Evolutionary conservation across 2,888 invertebrate species (phyloP), one percentile per base, ranked within the genome.

Genomic region (Melanchra persicariae): DNA sequence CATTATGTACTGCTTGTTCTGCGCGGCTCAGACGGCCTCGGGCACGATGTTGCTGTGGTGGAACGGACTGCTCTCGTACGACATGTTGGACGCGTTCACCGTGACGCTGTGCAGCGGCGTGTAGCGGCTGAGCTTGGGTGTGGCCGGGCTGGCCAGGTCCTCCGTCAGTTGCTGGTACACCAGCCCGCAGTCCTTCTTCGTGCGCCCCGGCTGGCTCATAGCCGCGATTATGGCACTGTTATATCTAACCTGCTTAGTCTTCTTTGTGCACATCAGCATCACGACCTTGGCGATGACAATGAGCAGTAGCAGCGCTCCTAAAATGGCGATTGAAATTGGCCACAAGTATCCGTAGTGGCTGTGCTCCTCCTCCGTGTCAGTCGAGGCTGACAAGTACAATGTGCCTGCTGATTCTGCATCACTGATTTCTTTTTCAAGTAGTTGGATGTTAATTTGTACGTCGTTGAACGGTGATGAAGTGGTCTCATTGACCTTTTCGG

Each of bases 141-240:
- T 97, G 88, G 97, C 95, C 7, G 97, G 97, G 60, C 97, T 97
- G 17, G 96, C 96, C 82, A 98, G 96, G 84, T 98, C 98, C 91
- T 98, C 98, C 17, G 98, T 97, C 67, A 98, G 94, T 82, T 98
- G 98, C 88, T 97, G 97, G 93, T 98, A 98, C 26, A 98, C 97
- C 74, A 98, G 96, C 5, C 97, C 97, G 85, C 97, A 97, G 90
- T 97, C 97, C 87, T 97, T 97, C 95, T 97, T 97, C 54, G 96
- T 95, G 76, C 96, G 95, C 24, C 93, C 90, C 77, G 94, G 93
- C 78, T 97, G 94, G 85, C 95, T 96, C 96, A 97, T 96, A 70
- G 95, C 95, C 45, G 95, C 95, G 75, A 95, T 94, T 87, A 96
- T 95, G 93, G 96, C 95, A 93, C 95, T 95, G 91, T 96, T 96